phyloP scores from a whole-genome alignment of 1,140 invertebrate species.

The Gyrodactylus bullatarudis region DNA sequence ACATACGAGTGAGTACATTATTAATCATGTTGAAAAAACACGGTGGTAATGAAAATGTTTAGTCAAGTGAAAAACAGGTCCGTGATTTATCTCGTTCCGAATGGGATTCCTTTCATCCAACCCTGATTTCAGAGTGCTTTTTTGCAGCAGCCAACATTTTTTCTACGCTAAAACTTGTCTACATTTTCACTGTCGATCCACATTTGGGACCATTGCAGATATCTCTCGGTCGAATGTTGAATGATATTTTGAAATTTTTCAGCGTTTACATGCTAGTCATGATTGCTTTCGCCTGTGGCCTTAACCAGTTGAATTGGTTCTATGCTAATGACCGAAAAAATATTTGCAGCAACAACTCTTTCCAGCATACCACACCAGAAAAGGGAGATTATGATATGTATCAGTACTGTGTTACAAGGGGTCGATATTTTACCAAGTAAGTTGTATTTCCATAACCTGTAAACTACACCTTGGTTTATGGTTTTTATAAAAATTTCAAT shows the following conservation, averaged over 20 bases:
- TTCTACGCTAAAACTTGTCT: conserved; percentile 77
- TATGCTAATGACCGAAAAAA: conserved; percentile 61
- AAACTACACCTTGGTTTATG: too few relatives aligned
- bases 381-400: background rate
- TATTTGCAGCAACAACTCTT: conserved; percentile 30
- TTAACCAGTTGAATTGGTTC: conserved; percentile 76
- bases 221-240: conserved; percentile 71
- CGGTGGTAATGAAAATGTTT: background rate
- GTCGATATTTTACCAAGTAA: conserved; percentile 1
- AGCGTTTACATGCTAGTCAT: conserved; percentile 67
- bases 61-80: background rate
- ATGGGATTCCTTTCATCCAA: conserved; percentile 69
- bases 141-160: conserved; percentile 79
- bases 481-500: too few relatives aligned
- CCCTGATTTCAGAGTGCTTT: conserved; percentile 58
- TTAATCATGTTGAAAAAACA: too few relatives aligned
- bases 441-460: background rate
- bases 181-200: conserved; percentile 93
- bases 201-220: conserved; percentile 86
- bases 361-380: background rate
- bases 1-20: conserved; percentile 39
- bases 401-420: conserved; percentile 5
- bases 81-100: conserved; percentile 35
- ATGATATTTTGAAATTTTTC: conserved; percentile 82
- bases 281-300: conserved; percentile 79